These are phyloP conservation scores for Lophius piscatorius DNA, from an alignment of 2,113 vertebrate genomes.

Conservation along the genomic window DNA sequence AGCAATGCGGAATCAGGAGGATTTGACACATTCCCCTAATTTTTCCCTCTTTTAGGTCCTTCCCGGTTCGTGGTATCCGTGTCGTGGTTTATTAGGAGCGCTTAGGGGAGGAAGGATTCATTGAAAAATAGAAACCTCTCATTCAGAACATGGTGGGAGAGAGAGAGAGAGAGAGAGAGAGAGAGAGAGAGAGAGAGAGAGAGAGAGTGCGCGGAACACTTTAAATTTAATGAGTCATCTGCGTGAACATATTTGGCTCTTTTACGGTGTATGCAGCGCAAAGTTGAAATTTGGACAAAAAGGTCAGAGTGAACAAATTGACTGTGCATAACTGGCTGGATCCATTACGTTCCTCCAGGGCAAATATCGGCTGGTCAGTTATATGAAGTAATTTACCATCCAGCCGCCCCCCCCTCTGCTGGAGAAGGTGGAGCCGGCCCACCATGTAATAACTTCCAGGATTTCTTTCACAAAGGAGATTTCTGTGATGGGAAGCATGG, in stretches of 20 bases:
- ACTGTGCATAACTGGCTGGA: slow-evolving; percentile 22
- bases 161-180: slow-evolving; percentile 26
- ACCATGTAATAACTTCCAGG: slow-evolving; percentile 5
- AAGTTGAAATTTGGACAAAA: slow-evolving; percentile 7
- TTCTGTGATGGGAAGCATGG: not conserved
- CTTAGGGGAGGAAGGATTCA: not conserved
- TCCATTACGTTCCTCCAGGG: slow-evolving; percentile 26
- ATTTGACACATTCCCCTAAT: too few relatives aligned
- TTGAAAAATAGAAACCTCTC: slow-evolving; percentile 18
- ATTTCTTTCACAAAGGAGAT: slow-evolving; percentile 1
- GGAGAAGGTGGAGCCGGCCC: slow-evolving; percentile 6
- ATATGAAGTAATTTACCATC: slow-evolving; percentile 27
- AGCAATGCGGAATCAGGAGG: too few relatives aligned
- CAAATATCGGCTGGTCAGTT: slow-evolving; percentile 19
- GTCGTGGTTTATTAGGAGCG: slow-evolving; percentile 17
- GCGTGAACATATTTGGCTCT: slow-evolving; percentile 13
- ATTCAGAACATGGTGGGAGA: slow-evolving; percentile 15
- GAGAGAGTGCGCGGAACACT: slow-evolving; percentile 38
- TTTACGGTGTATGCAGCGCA: slow-evolving; percentile 19
- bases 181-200: slow-evolving; percentile 14
- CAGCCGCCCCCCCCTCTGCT: not conserved
- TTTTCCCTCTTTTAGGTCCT: too few relatives aligned
- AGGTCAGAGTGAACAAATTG: slow-evolving; percentile 1
- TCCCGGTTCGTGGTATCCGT: too few relatives aligned
- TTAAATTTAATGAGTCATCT: slow-evolving; percentile 43